These are phyloP conservation scores for Larimichthys crocea DNA, from an alignment of 2,113 vertebrate genomes.

Conservation along the genomic window DNA sequence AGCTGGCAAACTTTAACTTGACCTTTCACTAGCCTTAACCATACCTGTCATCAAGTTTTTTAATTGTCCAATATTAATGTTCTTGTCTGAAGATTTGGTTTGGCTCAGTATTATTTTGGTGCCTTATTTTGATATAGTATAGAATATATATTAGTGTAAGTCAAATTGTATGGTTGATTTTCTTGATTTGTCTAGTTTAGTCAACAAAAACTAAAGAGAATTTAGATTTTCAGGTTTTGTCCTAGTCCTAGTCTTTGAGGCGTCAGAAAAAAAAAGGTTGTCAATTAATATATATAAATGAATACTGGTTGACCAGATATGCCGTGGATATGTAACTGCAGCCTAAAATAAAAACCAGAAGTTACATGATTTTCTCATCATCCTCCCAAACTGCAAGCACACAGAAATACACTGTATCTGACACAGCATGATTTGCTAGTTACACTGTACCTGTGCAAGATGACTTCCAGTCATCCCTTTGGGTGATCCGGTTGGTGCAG, in stretches of 20 bases:
- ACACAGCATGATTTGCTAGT: neutral
- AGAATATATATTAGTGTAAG: too few species aligned
- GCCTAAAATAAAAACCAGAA: neutral
- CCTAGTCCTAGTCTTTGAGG: neutral
- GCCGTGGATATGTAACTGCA: neutral
- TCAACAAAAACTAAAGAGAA: neutral
- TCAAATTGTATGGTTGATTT: neutral
- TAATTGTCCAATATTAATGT: neutral
- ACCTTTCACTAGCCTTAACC: neutral
- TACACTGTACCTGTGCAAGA: constrained; percentile 75
- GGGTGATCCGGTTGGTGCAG: constrained; percentile 63
- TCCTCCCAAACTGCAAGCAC: neutral
- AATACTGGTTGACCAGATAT: neutral
- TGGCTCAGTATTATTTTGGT: neutral
- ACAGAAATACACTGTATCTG: neutral
- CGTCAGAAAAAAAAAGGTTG: neutral
- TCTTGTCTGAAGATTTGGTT: neutral
- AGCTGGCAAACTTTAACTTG: neutral
- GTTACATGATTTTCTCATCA: neutral
- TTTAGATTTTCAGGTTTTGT: too few species aligned
- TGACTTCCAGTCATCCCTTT: constrained; percentile 75
- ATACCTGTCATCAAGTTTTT: neutral
- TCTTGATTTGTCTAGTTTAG: neutral
- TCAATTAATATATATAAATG: neutral
- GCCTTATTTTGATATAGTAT: neutral